Evolutionary conservation across 2,888 invertebrate genomes (phyloP).

Genomic region (Cheilosia vernalis): DNA sequence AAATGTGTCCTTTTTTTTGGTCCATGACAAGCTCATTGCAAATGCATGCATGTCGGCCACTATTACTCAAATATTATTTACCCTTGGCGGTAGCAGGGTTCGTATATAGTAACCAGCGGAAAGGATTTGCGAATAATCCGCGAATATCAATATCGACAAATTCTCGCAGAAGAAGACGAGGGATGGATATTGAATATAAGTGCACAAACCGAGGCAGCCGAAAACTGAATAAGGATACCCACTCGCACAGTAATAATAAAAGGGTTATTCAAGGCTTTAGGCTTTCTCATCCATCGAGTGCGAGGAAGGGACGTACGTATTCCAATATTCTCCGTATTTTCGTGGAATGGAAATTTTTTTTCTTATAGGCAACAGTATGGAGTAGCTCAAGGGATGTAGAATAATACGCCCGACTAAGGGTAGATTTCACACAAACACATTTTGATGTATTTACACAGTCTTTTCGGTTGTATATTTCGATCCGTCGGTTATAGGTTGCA

Average conservation of each 20-base stretch:
- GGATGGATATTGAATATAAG: slow-evolving; percentile 20
- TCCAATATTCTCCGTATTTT: slow-evolving; percentile 52
- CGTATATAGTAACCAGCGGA: slow-evolving; percentile 25
- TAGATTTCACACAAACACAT: slow-evolving; percentile 56
- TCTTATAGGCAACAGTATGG: slow-evolving; percentile 14
- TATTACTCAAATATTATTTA: slow-evolving; percentile 63
- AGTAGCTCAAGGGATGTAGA: slow-evolving; percentile 39
- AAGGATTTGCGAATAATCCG: slow-evolving; percentile 71
- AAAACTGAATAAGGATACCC: slow-evolving; percentile 59
- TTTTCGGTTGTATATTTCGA: slow-evolving; percentile 45
- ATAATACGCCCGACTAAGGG: slow-evolving; percentile 26
- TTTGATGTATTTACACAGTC: slow-evolving; percentile 40
- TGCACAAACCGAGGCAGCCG: slow-evolving; percentile 48
- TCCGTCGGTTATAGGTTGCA: slow-evolving; percentile 64
- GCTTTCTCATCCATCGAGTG: slow-evolving; percentile 10
- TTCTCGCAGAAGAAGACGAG: slow-evolving; percentile 36
- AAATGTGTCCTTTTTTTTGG: slow-evolving; percentile 68
- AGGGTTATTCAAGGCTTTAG: slow-evolving; percentile 65
- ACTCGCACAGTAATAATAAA: slow-evolving; percentile 38
- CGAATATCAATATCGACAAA: slow-evolving; percentile 75
- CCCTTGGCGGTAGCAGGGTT: slow-evolving; percentile 44
- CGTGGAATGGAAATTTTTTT: slow-evolving; percentile 37
- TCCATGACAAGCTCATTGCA: slow-evolving; percentile 29
- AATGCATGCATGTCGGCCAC: slow-evolving; percentile 53
- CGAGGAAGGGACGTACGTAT: slow-evolving; percentile 48